These are phyloP conservation scores for Labeo catla DNA, from an alignment of 2,113 vertebrate species.

Conservation along the genomic window DNA sequence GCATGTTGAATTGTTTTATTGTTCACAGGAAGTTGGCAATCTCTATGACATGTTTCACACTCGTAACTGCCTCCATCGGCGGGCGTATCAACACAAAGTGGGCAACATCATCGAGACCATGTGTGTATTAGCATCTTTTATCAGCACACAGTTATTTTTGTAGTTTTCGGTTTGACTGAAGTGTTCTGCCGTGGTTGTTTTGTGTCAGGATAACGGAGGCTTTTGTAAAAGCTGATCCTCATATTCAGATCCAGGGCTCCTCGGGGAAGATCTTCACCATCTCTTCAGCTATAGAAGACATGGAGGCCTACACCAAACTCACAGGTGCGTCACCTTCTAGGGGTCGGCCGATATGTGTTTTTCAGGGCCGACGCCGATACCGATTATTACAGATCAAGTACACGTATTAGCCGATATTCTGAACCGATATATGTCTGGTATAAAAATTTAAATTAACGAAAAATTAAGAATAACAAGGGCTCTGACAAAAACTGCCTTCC, in stretches of 20 bases:
- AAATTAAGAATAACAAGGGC: too few relatives aligned
- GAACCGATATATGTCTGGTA: too few relatives aligned
- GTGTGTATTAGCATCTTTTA: constrained; percentile 73
- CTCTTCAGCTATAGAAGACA: constrained; percentile 90
- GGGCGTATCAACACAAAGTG: constrained; percentile 94
- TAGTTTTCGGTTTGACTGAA: not conserved
- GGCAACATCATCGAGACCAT: constrained; percentile 91
- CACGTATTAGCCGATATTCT: too few relatives aligned
- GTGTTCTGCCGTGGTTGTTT: constrained; percentile 9
- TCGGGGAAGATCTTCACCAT: constrained; percentile 75
- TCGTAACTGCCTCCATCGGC: constrained; percentile 86
- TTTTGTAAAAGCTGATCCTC: constrained; percentile 85
- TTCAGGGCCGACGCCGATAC: too few relatives aligned
- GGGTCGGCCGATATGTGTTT: too few relatives aligned
- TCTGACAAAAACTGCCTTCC: too few relatives aligned
- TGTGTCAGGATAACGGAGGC: constrained; percentile 89
- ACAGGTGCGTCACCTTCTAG: constrained; percentile 73
- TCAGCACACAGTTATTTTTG: not conserved
- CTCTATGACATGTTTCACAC: constrained; percentile 97
- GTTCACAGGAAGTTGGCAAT: constrained; percentile 86
- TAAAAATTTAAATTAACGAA: too few relatives aligned
- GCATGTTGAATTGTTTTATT: not conserved
- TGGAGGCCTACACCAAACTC: constrained; percentile 92
- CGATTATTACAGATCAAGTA: too few relatives aligned
- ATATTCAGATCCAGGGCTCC: constrained; percentile 79